These are phyloP conservation scores for Biston betularia DNA, from an alignment of 2,888 invertebrate species.

Conservation along the genomic window DNA sequence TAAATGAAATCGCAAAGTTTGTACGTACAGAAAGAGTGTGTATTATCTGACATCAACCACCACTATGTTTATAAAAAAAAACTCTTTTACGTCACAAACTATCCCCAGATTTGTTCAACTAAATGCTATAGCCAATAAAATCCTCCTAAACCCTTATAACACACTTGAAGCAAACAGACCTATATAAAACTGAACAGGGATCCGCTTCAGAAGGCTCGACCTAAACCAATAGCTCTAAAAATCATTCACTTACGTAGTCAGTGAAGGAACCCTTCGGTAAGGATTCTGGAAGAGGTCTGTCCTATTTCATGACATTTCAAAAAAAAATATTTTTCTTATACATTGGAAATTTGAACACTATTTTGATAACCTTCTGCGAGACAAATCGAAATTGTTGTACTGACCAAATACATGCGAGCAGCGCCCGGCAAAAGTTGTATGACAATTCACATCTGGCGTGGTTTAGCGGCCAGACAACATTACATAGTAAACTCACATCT, in stretches of 20 bases:
- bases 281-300: neutral
- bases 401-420: too few relatives aligned
- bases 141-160: conserved; percentile 42
- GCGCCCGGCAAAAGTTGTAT: too few relatives aligned
- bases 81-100: conserved; percentile 13
- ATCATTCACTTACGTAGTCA: conserved; percentile 28
- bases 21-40: neutral
- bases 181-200: conserved; percentile 40
- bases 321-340: too few relatives aligned
- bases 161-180: conserved; percentile 40
- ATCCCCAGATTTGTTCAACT: conserved; percentile 29
- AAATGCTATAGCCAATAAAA: conserved; percentile 40
- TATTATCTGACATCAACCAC: neutral
- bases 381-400: too few relatives aligned
- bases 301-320: too few relatives aligned
- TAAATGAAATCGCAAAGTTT: neutral
- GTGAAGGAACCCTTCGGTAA: conserved; percentile 11
- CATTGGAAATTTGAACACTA: too few relatives aligned
- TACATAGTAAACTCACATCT: too few relatives aligned
- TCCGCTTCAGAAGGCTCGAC: conserved; percentile 31
- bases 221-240: conserved; percentile 34
- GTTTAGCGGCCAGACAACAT: too few relatives aligned
- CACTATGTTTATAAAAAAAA: neutral
- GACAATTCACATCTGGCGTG: too few relatives aligned
- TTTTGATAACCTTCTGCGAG: too few relatives aligned